Conservation (phyloP, 2,797 vertebrate genomes). For the Aldrovandia affinis region DNA sequence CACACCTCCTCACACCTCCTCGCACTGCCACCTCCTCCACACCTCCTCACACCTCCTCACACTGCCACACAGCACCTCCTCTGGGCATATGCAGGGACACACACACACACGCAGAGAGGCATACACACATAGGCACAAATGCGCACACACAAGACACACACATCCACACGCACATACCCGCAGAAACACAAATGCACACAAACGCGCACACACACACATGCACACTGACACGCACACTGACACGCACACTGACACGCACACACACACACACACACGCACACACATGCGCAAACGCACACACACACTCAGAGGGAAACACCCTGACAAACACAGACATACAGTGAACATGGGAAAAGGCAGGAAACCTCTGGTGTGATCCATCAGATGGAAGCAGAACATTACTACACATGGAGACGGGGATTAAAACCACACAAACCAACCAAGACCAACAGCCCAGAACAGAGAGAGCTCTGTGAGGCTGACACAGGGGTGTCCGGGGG, state of each 20-base stretch:
- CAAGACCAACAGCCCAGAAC: constrained; percentile 39
- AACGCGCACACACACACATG: not conserved
- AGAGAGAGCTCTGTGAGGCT: constrained; percentile 48
- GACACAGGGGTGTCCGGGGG: constrained; percentile 47
- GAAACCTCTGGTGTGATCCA: constrained; percentile 69
- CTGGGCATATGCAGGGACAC: not conserved
- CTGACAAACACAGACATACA: constrained; percentile 44
- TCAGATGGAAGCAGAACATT: constrained; percentile 59
- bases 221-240: constrained; percentile 11
- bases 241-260: constrained; percentile 10
- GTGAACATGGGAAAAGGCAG: constrained; percentile 60
- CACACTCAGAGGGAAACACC: constrained; percentile 27
- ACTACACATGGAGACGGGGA: constrained; percentile 48
- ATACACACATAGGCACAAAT: not conserved
- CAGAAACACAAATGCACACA: constrained; percentile 10
- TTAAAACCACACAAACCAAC: constrained; percentile 41
- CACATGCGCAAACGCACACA: constrained; percentile 28
- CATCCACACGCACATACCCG: constrained; percentile 27
- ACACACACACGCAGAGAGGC: not conserved
- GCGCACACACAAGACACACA: constrained; percentile 5
- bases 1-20: not conserved
- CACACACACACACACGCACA: constrained; percentile 22
- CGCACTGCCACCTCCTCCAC: not conserved
- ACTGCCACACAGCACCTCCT: constrained; percentile 14
- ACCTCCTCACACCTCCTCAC: constrained; percentile 24